Conservation (phyloP, 1,140 invertebrate species). For the Drosophila persimilis region DNA sequence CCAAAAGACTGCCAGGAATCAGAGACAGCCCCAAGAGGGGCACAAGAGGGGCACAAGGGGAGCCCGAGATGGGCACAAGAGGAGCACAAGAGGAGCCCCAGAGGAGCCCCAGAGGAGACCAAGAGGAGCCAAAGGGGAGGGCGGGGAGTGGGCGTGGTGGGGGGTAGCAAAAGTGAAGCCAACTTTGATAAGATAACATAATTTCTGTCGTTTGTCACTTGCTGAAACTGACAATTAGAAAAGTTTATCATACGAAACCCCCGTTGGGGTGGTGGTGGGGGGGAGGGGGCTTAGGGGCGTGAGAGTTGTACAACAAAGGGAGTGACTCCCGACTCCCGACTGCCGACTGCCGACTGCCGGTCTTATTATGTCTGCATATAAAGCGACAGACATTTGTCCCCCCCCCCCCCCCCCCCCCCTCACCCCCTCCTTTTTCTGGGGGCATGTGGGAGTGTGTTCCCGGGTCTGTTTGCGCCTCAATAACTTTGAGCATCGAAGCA, state of each 20-base stretch:
- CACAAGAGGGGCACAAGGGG: too few species aligned
- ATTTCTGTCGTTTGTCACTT: conserved; percentile 81
- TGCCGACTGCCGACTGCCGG: neutral
- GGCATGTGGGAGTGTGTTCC: neutral
- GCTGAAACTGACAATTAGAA: conserved; percentile 81
- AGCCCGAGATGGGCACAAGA: too few species aligned
- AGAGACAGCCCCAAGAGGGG: too few species aligned
- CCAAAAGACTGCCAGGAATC: neutral
- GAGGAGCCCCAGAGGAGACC: too few species aligned
- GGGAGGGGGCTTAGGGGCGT: conserved; percentile 29
- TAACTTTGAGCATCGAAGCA: conserved; percentile 73
- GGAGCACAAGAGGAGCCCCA: too few species aligned
- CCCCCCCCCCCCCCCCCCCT: too few species aligned
- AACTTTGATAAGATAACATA: conserved; percentile 81
- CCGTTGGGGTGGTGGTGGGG: conserved; percentile 5
- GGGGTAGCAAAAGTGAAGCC: conserved; percentile 60
- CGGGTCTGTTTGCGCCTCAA: conserved; percentile 71
- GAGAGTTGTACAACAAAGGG: conserved; percentile 51
- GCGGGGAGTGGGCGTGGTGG: too few species aligned
- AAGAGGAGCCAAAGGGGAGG: too few species aligned
- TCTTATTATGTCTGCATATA: conserved; percentile 70
- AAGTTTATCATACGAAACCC: conserved; percentile 71
- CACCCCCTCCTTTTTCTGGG: too few species aligned
- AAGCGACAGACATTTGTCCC: conserved; percentile 57
- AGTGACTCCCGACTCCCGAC: neutral